A percentile compares a stretch with the other conserved stretches of the same genome.
phyloP scores from a whole-genome alignment of 2,888 invertebrate species.

The Tachina grossa region DNA sequence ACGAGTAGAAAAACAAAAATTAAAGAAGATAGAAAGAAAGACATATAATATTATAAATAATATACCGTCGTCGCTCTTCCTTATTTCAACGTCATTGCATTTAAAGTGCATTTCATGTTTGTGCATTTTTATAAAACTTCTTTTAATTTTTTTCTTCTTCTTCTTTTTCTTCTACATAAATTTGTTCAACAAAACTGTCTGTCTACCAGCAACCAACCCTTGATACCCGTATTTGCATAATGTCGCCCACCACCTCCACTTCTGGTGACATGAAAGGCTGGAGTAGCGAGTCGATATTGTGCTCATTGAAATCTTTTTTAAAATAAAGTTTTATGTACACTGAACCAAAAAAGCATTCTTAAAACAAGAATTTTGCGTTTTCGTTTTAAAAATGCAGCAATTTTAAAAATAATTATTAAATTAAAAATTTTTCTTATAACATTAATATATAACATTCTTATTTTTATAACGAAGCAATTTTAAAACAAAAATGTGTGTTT shows the following conservation, averaged over 20 bases:
- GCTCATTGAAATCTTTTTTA: constrained; percentile 30
- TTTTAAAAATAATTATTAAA: too few relatives aligned
- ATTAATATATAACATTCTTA: too few relatives aligned
- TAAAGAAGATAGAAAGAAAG: background rate
- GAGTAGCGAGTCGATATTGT: constrained; percentile 22
- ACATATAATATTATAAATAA: constrained; percentile 15
- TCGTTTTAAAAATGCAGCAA: too few relatives aligned
- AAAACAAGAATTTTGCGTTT: too few relatives aligned
- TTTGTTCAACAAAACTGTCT: constrained; percentile 41
- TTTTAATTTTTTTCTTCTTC: background rate
- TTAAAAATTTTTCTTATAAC: too few relatives aligned
- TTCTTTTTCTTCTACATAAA: constrained; percentile 7
- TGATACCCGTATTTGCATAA: constrained; percentile 49
- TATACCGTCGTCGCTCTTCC: constrained; percentile 42
- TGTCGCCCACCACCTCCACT: constrained; percentile 8
- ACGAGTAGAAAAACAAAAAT: constrained; percentile 4
- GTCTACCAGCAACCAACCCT: constrained; percentile 45
- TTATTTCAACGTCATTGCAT: constrained; percentile 60
- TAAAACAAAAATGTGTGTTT: too few relatives aligned
- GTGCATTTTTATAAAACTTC: constrained; percentile 48
- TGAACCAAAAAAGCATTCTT: too few relatives aligned
- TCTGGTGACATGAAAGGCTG: background rate
- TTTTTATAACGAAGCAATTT: too few relatives aligned
- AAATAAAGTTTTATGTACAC: constrained; percentile 36
- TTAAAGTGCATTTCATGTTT: constrained; percentile 64